These are phyloP conservation scores for Dolichomitus sp. DNA, from an alignment of 2,888 invertebrate species.

Conservation along the genomic window DNA sequence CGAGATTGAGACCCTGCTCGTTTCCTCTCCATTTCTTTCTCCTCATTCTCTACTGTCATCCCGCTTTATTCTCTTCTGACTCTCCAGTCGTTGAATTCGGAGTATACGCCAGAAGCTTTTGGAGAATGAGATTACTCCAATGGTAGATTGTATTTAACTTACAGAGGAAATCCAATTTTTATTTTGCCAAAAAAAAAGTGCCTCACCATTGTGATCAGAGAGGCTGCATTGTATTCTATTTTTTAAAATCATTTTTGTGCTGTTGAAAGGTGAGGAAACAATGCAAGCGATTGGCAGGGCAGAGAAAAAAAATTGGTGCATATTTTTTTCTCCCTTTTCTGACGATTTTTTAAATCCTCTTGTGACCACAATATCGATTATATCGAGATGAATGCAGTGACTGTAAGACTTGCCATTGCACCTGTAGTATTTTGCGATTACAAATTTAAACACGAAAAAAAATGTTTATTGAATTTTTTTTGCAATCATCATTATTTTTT, in stretches of 20 bases:
- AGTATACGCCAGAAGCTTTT: constrained; percentile 4
- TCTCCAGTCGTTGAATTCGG: constrained; percentile 32
- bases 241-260: not conserved
- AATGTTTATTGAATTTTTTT: too few species aligned
- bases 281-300: not conserved
- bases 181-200: not conserved
- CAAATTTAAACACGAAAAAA: not conserved
- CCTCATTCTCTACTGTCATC: not conserved
- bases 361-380: not conserved
- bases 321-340: not conserved
- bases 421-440: not conserved
- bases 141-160: constrained; percentile 40
- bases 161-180: not conserved
- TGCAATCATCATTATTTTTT: too few species aligned
- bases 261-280: not conserved
- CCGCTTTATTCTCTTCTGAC: not conserved
- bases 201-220: not conserved
- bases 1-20: constrained; percentile 43
- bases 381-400: not conserved
- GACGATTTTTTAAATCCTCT: not conserved
- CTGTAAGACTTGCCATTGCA: not conserved
- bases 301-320: not conserved
- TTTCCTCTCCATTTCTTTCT: constrained; percentile 25
- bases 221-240: not conserved
- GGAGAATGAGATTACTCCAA: constrained; percentile 28